Conservation (phyloP, 2,888 invertebrate genomes). For the Esperia sulphurella region DNA sequence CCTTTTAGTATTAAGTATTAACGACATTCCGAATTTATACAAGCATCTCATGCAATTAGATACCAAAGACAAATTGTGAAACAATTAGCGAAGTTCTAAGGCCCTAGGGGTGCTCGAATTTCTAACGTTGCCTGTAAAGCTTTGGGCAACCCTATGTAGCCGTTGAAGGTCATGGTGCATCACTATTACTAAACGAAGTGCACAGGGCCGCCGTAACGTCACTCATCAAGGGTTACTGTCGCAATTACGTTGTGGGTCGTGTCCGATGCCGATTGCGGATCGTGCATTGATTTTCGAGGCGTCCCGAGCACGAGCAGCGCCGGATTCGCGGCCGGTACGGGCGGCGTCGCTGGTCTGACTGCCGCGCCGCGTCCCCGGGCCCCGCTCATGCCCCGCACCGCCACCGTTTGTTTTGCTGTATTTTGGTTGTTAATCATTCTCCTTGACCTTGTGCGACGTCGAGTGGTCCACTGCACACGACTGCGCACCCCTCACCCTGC, state of each 20-base stretch:
- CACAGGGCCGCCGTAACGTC: slow-evolving; percentile 48
- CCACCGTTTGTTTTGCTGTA: slow-evolving; percentile 78
- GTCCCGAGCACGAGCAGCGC: slow-evolving; percentile 69
- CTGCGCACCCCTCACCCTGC: slow-evolving; percentile 68
- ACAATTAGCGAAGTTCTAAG: too few species aligned
- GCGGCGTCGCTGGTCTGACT: slow-evolving; percentile 72
- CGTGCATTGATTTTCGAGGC: slow-evolving; percentile 75
- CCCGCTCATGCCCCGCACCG: slow-evolving; percentile 59
- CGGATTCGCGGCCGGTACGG: slow-evolving; percentile 63
- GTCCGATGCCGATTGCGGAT: slow-evolving; percentile 65
- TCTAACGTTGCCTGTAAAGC: slow-evolving; percentile 31
- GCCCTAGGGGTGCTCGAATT: slow-evolving; percentile 24
- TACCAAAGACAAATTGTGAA: too few species aligned
- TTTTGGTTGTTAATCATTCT: slow-evolving; percentile 81
- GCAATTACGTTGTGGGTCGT: slow-evolving; percentile 55
- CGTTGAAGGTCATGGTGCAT: slow-evolving; percentile 42
- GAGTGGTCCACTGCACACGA: slow-evolving; percentile 79
- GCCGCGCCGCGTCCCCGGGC: slow-evolving; percentile 39
- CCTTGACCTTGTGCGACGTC: slow-evolving; percentile 79
- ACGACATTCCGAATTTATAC: too few species aligned
- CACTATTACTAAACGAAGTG: slow-evolving; percentile 42
- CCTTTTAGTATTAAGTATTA: too few species aligned
- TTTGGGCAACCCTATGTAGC: slow-evolving; percentile 36
- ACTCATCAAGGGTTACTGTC: slow-evolving; percentile 46
- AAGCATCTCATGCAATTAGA: too few species aligned